Evolutionary conservation across 2,888 invertebrate genomes (phyloP).

Genomic region (Anagyrus pseudococci): DNA sequence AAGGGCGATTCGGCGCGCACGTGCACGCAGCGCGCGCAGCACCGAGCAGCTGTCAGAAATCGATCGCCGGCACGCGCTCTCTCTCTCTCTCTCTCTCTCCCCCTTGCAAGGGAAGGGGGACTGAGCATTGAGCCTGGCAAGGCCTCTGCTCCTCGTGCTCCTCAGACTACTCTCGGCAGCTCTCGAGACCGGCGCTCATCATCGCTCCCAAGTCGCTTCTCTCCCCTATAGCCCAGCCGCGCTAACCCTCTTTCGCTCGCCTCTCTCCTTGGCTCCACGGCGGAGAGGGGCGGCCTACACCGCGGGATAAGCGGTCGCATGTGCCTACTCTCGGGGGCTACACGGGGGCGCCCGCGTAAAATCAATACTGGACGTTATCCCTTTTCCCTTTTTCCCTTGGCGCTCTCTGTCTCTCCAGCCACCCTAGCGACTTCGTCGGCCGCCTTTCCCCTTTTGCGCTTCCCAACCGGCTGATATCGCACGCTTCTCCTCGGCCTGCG

Average conservation of each 20-base stretch:
- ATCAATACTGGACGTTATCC: constrained; percentile 35
- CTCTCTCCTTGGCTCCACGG: too few relatives aligned
- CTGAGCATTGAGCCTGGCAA: too few relatives aligned
- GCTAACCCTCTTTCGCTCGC: too few relatives aligned
- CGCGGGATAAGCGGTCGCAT: background rate
- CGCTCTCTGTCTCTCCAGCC: constrained; percentile 4
- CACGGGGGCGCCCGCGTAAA: constrained; percentile 38
- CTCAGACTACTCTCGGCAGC: too few relatives aligned
- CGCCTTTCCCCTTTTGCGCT: background rate
- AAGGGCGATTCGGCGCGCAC: constrained; percentile 4
- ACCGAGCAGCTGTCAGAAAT: constrained; percentile 60
- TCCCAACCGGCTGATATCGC: too few relatives aligned
- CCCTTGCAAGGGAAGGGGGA: too few relatives aligned
- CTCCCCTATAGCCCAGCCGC: too few relatives aligned
- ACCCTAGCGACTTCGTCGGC: background rate
- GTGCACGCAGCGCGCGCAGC: constrained; percentile 5
- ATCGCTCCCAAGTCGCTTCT: too few relatives aligned
- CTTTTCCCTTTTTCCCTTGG: constrained; percentile 13
- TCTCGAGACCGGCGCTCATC: too few relatives aligned
- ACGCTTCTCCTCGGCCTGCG: too few relatives aligned
- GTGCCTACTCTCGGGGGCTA: constrained; percentile 35
- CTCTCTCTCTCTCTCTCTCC: too few relatives aligned
- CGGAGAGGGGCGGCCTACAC: background rate
- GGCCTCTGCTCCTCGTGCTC: too few relatives aligned
- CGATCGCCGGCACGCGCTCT: constrained; percentile 48